phyloP scores from a whole-genome alignment of 2,797 vertebrate species.

The Sebastes trivittatus region DNA sequence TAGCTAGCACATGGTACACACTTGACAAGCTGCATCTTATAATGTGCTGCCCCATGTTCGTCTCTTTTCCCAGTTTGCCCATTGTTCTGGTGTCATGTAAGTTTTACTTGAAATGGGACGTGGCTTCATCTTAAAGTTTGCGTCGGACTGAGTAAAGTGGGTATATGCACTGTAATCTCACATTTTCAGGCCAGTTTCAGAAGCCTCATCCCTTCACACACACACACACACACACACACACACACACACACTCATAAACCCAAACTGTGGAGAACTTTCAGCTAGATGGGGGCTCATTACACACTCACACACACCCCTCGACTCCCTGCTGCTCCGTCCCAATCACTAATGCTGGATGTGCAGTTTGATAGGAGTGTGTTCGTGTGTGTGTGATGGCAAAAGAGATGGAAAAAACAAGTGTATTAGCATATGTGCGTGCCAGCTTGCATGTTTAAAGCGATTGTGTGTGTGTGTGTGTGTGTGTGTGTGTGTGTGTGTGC shows the following conservation, averaged over 20 bases:
- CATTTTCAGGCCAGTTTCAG: slow-evolving; percentile 14
- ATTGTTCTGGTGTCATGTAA: not conserved
- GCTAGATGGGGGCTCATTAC: slow-evolving; percentile 52
- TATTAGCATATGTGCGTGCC: slow-evolving; percentile 43
- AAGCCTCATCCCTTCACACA: not conserved
- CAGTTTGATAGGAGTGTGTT: slow-evolving; percentile 46
- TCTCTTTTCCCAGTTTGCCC: not conserved
- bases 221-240: not conserved
- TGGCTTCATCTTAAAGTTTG: not conserved
- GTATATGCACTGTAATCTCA: not conserved
- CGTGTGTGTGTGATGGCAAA: not conserved
- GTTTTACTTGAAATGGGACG: not conserved
- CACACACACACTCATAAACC: not conserved
- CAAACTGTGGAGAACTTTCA: slow-evolving; percentile 23
- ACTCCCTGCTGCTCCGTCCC: slow-evolving; percentile 48
- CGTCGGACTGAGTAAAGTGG: not conserved
- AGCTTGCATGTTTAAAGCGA: slow-evolving; percentile 21
- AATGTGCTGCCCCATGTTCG: not conserved
- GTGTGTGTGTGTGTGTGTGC: not conserved
- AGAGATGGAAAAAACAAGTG: slow-evolving; percentile 3
- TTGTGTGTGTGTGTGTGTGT: slow-evolving; percentile 4
- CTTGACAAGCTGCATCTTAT: not conserved
- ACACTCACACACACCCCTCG: slow-evolving; percentile 17
- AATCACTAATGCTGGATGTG: slow-evolving; percentile 48
- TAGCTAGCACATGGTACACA: not conserved